Percentiles rank a stretch among this genome's conserved stretches.
Conservation (phyloP, 2,888 invertebrate genomes). For the Ommatoiulus sabulosus region DNA sequence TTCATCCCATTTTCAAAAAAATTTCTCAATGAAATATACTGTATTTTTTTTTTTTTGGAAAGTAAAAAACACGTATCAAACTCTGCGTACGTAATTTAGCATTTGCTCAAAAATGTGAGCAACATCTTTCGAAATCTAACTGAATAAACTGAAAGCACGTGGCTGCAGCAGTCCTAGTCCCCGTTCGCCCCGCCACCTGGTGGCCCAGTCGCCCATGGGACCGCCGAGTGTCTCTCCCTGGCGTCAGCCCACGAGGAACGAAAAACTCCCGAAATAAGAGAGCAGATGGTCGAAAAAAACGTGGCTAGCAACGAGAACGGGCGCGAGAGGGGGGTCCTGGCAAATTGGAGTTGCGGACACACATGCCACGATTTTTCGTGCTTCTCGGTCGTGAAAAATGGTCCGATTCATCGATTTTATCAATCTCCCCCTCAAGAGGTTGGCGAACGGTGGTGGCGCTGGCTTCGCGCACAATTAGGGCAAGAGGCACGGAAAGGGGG, state of each 20-base stretch:
- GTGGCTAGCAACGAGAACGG: neutral
- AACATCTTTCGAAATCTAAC: too few relatives aligned
- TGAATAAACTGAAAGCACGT: too few relatives aligned
- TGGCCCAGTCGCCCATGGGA: neutral
- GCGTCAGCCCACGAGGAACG: neutral
- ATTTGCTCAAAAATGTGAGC: neutral
- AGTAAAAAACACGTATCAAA: neutral
- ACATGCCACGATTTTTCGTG: neutral
- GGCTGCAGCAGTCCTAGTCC: neutral
- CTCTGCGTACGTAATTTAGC: neutral
- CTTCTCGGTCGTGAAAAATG: conserved; percentile 2
- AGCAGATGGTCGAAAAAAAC: conserved; percentile 1
- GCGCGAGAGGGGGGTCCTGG: neutral
- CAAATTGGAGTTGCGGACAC: neutral
- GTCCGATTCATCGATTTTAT: neutral
- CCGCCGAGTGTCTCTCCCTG: neutral
- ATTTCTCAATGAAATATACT: too few relatives aligned
- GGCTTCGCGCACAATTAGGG: neutral
- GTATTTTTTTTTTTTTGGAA: too few relatives aligned
- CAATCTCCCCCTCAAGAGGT: neutral
- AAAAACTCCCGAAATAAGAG: neutral
- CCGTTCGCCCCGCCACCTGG: neutral
- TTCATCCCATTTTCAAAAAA: too few relatives aligned
- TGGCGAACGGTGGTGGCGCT: neutral
- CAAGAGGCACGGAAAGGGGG: too few relatives aligned